Evolutionary conservation across 2,888 invertebrate genomes (phyloP).

Genomic region (Macaria notata): DNA sequence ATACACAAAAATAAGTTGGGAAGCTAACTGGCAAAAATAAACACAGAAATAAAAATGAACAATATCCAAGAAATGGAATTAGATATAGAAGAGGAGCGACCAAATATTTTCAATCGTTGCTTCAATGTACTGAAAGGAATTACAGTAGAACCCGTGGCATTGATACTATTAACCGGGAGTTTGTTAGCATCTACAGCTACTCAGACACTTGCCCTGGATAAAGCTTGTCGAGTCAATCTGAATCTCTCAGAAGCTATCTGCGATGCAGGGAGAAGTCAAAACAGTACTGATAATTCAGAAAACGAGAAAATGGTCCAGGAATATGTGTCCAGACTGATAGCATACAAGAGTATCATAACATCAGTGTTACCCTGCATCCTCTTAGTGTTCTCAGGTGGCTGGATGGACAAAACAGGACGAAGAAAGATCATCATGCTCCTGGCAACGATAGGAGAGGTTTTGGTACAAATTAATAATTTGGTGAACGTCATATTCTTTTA

Average conservation of each 20-base stretch:
- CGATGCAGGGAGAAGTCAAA: conserved; percentile 60
- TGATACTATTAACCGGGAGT: too few relatives aligned
- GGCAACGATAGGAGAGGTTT: conserved; percentile 79
- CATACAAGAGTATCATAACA: conserved; percentile 77
- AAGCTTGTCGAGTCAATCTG: conserved; percentile 70
- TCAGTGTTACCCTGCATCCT: conserved; percentile 81
- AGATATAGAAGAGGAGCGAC: too few relatives aligned
- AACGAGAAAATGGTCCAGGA: conserved; percentile 85
- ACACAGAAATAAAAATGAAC: too few relatives aligned
- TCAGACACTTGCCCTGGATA: too few relatives aligned
- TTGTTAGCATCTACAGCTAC: too few relatives aligned
- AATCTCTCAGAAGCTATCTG: conserved; percentile 63
- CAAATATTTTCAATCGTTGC: too few relatives aligned
- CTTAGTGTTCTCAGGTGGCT: conserved; percentile 83
- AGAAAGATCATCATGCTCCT: conserved; percentile 81
- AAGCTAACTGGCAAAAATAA: too few relatives aligned
- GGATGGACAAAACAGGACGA: conserved; percentile 83
- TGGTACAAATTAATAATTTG: conserved; percentile 74
- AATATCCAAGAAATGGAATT: too few relatives aligned
- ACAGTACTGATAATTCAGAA: conserved; percentile 76
- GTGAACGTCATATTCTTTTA: conserved; percentile 9
- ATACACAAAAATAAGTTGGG: too few relatives aligned
- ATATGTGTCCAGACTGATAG: conserved; percentile 80
- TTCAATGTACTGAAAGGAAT: too few relatives aligned
- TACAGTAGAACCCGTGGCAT: too few relatives aligned